A percentile compares a stretch with the other conserved stretches of the same genome.
phyloP scores from a whole-genome alignment of 2,797 vertebrate species.

The Adelosebastes latens region DNA sequence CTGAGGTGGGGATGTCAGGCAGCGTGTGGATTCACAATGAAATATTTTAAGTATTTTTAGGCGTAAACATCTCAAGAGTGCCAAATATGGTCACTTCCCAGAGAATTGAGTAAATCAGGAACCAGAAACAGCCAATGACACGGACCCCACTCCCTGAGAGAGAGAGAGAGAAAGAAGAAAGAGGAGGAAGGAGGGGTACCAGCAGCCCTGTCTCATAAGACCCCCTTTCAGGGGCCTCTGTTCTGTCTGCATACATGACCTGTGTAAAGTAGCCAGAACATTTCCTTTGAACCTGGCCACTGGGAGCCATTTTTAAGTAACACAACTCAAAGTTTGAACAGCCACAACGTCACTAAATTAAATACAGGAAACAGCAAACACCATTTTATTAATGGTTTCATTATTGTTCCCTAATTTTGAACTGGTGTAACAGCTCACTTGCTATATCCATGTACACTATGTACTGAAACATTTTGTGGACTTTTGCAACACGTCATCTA shows the following conservation, averaged over 20 bases:
- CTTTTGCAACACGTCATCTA: conserved; percentile 36
- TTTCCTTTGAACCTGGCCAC: conserved; percentile 56
- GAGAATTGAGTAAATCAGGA: conserved; percentile 59
- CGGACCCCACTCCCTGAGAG: conserved; percentile 32
- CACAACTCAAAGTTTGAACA: conserved; percentile 6
- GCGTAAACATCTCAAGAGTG: conserved; percentile 58
- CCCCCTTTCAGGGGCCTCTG: conserved; percentile 62
- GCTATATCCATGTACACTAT: neutral
- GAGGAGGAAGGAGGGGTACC: conserved; percentile 40
- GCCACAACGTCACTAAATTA: neutral
- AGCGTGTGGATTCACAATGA: conserved; percentile 55
- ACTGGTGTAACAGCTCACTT: neutral
- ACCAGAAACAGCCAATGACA: conserved; percentile 65
- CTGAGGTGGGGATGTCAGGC: conserved; percentile 40
- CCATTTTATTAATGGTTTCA: neutral
- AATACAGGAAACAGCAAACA: neutral
- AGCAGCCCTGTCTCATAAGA: conserved; percentile 58
- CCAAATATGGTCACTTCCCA: conserved; percentile 79
- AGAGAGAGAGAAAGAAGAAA: conserved; percentile 8
- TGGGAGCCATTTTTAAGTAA: conserved; percentile 39
- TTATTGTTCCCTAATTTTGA: neutral
- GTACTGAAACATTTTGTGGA: neutral
- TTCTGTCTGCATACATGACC: conserved; percentile 71
- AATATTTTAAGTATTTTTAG: conserved; percentile 67
- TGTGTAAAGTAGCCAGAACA: conserved; percentile 61